Base-by-base conservation (phyloP, 2,888 invertebrate species). In the Drosophila putrida region DNA sequence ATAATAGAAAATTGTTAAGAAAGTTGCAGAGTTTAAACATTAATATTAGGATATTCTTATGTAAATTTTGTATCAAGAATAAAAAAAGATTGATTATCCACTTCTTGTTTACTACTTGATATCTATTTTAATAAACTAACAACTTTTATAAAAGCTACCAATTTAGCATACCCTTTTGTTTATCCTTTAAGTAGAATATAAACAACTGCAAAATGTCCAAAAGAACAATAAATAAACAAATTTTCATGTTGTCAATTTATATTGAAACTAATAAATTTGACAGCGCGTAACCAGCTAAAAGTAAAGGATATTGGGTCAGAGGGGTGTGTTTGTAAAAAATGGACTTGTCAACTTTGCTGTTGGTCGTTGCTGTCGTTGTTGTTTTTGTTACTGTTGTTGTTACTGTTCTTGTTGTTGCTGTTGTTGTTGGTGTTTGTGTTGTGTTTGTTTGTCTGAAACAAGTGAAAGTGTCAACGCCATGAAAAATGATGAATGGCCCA, bases 381-480 rank as follows among this genome's bases (percentile, higher is more conserved):
- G 78, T n/a, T n/a, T n/a, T n/a, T n/a, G n/a, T n/a, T n/a, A n/a
- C n/a, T n/a, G 53, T 43, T 33, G 38, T 50, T 69, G 75, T 63
- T 55, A n/a, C n/a, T 66, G 53, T 39, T 33, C 35, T 50, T 69
- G 78, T 59, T 60, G 38, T 43, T 35, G 39, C 27, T 54, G 62
- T 54, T 68, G 55, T 59, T 65, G 15, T 33, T 64, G 60, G 60
- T 72, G 64, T 55, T 61, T 80, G 62, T 68, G 61, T 51, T 70
- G 55, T 55, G 61, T 80, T 83, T 82, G 78, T 78, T 82, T 81
- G 87, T 57, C 65, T 68, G 75, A 88, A 88, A 88, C 80, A 89
- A 89, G 84, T 87, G 88, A 84, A 89, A 84, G 84, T 84, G 84
- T 84, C 89, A 84, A 88, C 82, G 88, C 68, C 82, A 84, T 87